Base-by-base conservation (phyloP, 2,888 invertebrate species). In the Agrochola macilenta region DNA sequence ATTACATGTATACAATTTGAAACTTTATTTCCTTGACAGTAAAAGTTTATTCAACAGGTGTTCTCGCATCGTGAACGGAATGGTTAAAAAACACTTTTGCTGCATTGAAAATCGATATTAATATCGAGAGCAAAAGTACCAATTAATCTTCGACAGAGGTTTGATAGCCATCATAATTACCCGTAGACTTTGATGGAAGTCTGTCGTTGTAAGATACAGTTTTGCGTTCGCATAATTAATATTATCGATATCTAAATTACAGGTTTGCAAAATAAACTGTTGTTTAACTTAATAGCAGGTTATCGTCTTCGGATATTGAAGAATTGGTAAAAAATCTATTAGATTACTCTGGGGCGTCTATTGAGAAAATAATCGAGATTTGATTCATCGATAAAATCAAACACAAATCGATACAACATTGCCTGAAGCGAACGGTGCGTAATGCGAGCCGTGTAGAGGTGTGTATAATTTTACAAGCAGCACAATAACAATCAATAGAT, bases 401-500 rank as follows among this genome's bases (percentile, higher is more conserved):
- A 63, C 65, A 69, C 69, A 58, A 69, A 77, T 85, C 75, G 57
- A 85, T 78, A 82, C 61, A 77, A 60, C 35, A 78, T 70, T 43
- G 72, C 78, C 69, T 71, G 46, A 39, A 85, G 73, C 78, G 64
- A 26, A 68, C 69, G 61, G 71, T 74, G 81, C 83, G 88, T 87
- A 85, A 87, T 85, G 76, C 72, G 75, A 88, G 74, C 81, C 79
- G 63, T 81, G 80, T 87, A 83, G 74, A 85, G 75, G 77, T 76
- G 63, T 81, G 83, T 83, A 87, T 83, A 88, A 81, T 84, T 88
- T 86, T 81, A 88, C 81, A 83, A 82, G 85, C 83, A 88, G 82
- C 77, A 90, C 89, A 90, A 91, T 88, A 89, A 89, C 89, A 90
- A 90, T 90, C 87, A 85, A 92, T 91, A 90, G 91, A 92, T 89